phyloP scores from a whole-genome alignment of 2,113 vertebrate genomes.

The Oryzias javanicus region DNA sequence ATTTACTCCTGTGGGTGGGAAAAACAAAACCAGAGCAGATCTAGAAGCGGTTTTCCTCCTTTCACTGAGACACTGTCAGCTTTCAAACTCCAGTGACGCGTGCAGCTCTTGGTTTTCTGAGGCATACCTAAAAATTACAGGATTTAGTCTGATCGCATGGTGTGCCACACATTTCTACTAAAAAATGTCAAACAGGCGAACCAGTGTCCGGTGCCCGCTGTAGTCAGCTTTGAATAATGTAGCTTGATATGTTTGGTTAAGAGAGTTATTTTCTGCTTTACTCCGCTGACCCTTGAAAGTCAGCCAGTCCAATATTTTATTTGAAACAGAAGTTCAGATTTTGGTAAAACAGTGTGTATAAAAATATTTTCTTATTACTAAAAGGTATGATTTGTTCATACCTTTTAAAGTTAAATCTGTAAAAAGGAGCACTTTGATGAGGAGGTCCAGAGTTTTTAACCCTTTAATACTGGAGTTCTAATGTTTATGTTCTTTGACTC shows the following conservation, averaged over 20 bases:
- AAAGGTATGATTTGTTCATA: too few species aligned
- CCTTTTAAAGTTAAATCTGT: too few species aligned
- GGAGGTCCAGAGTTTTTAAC: constrained; percentile 3
- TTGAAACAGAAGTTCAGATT: constrained; percentile 11
- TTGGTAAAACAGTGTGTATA: not conserved
- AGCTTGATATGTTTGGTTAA: constrained; percentile 28
- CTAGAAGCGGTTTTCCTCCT: constrained; percentile 35
- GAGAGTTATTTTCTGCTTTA: constrained; percentile 9
- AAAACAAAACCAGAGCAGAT: constrained; percentile 60
- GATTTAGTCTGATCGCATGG: constrained; percentile 36
- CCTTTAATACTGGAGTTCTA: too few species aligned
- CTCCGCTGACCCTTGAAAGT: constrained; percentile 13
- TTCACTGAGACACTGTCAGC: constrained; percentile 53
- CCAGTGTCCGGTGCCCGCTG: constrained; percentile 33
- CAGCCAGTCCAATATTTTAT: constrained; percentile 5
- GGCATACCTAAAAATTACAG: constrained; percentile 45
- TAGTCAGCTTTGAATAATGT: constrained; percentile 29
- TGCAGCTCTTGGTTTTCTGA: constrained; percentile 50
- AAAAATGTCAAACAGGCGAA: constrained; percentile 34
- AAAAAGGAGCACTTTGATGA: too few species aligned
- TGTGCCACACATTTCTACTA: constrained; percentile 35
- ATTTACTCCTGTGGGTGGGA: constrained; percentile 63
- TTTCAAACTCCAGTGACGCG: constrained; percentile 42
- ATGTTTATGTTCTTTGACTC: too few species aligned
- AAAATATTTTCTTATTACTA: constrained; percentile 8